Percentiles rank a stretch among this genome's conserved stretches.
phyloP scores from a whole-genome alignment of 2,797 vertebrate genomes.

The Heteromormyrus szaboi region DNA sequence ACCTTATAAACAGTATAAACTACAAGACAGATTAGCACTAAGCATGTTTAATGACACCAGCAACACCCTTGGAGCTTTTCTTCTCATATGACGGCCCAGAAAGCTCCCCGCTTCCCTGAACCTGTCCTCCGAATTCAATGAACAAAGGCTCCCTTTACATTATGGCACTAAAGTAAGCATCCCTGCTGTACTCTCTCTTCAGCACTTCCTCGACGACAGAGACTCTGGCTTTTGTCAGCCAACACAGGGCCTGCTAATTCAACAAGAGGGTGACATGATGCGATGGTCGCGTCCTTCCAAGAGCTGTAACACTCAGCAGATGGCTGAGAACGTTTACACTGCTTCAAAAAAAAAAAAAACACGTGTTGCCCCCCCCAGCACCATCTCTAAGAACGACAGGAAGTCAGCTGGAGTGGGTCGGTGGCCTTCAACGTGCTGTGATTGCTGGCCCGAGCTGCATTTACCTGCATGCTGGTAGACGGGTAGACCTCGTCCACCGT shows the following conservation, averaged over 20 bases:
- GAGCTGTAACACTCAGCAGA: not conserved
- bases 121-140: not conserved
- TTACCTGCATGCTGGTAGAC: constrained; percentile 78
- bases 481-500: constrained; percentile 74
- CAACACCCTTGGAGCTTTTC: not conserved
- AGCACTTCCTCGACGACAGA: not conserved
- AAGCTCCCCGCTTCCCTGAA: not conserved
- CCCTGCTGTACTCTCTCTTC: not conserved
- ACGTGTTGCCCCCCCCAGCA: not conserved
- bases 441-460: not conserved
- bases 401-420: not conserved
- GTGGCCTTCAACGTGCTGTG: not conserved
- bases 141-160: not conserved
- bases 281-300: not conserved
- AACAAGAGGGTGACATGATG: not conserved
- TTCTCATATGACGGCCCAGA: not conserved
- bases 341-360: not conserved
- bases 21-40: not conserved
- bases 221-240: not conserved
- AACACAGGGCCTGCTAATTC: not conserved
- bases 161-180: not conserved
- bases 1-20: not conserved
- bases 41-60: not conserved
- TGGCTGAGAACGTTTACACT: not conserved
- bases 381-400: not conserved